phyloP scores from a whole-genome alignment of 2,797 vertebrate genomes.

The Mastacembelus armatus region DNA sequence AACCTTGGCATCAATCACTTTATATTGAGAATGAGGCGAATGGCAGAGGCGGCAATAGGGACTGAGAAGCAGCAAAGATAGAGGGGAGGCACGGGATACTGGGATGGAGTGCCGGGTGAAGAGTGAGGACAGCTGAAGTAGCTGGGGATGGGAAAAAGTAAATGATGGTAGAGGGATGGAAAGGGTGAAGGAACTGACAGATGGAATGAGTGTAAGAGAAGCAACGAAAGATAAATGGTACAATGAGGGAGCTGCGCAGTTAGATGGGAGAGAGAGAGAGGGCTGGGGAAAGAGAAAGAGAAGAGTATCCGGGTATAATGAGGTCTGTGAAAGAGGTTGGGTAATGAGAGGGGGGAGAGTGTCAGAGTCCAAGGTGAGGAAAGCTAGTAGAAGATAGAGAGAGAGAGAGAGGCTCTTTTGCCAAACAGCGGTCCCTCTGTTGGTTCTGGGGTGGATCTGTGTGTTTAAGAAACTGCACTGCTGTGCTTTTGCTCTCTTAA shows the following conservation, averaged over 20 bases:
- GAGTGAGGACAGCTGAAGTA: constrained; percentile 68
- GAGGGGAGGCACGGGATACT: constrained; percentile 45
- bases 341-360: constrained; percentile 50
- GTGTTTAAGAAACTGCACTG: constrained; percentile 77
- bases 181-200: constrained; percentile 71
- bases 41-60: constrained; percentile 61
- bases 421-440: constrained; percentile 65
- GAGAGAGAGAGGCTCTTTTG: constrained; percentile 53
- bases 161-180: constrained; percentile 63
- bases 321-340: constrained; percentile 67
- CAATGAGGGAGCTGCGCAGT: constrained; percentile 39
- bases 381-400: constrained; percentile 27
- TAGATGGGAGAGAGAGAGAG: constrained; percentile 15
- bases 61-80: constrained; percentile 66
- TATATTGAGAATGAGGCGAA: constrained; percentile 53
- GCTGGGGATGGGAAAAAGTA: constrained; percentile 56
- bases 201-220: constrained; percentile 58
- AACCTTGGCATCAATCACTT: constrained; percentile 75
- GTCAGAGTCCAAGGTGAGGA: constrained; percentile 70
- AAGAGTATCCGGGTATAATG: constrained; percentile 64
- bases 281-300: constrained; percentile 32
- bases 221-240: constrained; percentile 66
- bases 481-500: constrained; percentile 80
- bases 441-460: constrained; percentile 67
- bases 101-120: constrained; percentile 66